A percentile compares a stretch with the other conserved stretches of the same genome.
Conservation (phyloP, 2,113 vertebrate genomes). For the Scortum barcoo region DNA sequence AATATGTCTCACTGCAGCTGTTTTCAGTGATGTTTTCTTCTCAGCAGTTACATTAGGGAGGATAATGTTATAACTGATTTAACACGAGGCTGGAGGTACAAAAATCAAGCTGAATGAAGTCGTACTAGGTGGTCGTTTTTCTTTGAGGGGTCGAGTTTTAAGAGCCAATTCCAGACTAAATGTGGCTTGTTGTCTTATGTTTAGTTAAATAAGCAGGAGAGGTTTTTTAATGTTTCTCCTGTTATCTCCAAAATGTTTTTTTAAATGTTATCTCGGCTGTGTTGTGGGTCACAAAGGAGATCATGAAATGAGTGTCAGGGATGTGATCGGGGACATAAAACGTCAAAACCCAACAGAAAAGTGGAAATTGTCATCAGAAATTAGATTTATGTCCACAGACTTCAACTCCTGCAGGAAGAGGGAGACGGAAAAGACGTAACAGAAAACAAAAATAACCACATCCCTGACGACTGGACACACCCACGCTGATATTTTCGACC, state of each 20-base stretch:
- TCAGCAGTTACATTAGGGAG: background rate
- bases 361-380: conserved; percentile 6
- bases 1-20: background rate
- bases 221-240: too few relatives aligned
- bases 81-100: background rate
- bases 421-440: background rate
- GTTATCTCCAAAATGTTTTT: background rate
- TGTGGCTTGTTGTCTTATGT: background rate
- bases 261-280: background rate
- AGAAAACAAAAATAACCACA: background rate
- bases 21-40: background rate
- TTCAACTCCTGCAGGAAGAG: background rate
- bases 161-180: background rate
- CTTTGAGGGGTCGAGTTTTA: background rate
- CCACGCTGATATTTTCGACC: conserved; percentile 37
- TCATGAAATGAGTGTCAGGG: conserved; percentile 33
- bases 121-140: background rate
- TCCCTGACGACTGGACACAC: conserved; percentile 50
- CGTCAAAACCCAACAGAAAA: background rate
- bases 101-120: background rate
- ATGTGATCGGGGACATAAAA: conserved; percentile 45
- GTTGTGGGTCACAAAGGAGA: conserved; percentile 48
- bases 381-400: background rate
- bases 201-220: background rate
- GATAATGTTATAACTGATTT: background rate